phyloP scores from a whole-genome alignment of 2,797 vertebrate species.

The Cottoperca gobio region DNA sequence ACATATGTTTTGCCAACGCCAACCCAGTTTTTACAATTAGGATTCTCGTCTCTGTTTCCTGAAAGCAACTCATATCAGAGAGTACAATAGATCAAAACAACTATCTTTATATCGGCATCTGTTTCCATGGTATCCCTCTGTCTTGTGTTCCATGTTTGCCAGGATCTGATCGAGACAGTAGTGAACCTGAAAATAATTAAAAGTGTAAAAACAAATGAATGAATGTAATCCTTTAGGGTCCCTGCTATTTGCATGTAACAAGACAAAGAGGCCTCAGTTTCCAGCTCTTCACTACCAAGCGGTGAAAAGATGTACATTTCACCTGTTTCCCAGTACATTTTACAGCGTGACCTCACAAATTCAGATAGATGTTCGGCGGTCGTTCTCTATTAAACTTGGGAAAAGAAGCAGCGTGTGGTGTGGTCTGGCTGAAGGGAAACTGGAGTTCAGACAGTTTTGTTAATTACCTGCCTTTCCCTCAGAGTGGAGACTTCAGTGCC shows the following conservation, averaged over 20 bases:
- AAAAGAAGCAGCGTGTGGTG: conserved; percentile 12
- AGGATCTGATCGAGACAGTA: conserved; percentile 23
- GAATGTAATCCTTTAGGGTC: conserved; percentile 48
- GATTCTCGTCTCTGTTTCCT: background rate
- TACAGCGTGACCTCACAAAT: conserved; percentile 39
- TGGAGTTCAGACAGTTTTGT: conserved; percentile 40
- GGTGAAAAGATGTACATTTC: conserved; percentile 35
- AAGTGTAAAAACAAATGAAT: conserved; percentile 40
- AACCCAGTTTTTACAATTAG: background rate
- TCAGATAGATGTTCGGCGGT: conserved; percentile 33
- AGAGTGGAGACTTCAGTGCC: conserved; percentile 36
- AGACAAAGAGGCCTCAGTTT: conserved; percentile 38
- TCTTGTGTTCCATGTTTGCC: conserved; percentile 26
- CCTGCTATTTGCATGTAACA: conserved; percentile 6
- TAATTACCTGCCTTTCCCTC: conserved; percentile 50
- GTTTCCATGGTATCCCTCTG: conserved; percentile 44
- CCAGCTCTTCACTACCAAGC: conserved; percentile 23
- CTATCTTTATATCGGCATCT: background rate
- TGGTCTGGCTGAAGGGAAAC: conserved; percentile 29
- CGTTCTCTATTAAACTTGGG: conserved; percentile 31
- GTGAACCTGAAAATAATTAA: conserved; percentile 58
- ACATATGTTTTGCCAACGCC: background rate
- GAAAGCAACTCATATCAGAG: background rate
- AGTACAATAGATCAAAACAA: conserved; percentile 1
- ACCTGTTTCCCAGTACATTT: conserved; percentile 35